phyloP scores from a whole-genome alignment of 2,888 invertebrate species.

The Cephus spinipes region DNA sequence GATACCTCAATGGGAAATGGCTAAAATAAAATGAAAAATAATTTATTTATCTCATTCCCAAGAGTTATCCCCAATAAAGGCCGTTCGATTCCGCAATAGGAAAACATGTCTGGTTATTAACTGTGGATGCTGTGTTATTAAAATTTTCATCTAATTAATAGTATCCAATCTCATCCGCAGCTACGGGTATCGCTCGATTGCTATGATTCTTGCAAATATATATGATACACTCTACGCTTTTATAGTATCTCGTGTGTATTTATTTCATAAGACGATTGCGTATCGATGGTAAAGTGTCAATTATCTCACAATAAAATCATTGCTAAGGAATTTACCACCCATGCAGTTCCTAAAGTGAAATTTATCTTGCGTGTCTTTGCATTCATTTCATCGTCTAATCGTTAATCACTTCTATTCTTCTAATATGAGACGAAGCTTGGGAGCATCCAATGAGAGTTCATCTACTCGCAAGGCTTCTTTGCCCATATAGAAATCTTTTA shows the following conservation, averaged over 20 bases:
- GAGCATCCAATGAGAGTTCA: conserved; percentile 7
- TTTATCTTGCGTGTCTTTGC: background rate
- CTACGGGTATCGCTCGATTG: background rate
- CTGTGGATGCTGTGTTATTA: background rate
- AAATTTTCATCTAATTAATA: background rate
- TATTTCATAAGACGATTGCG: background rate
- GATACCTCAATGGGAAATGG: background rate
- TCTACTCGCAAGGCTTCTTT: background rate
- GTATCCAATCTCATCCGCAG: background rate
- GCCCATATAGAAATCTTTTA: background rate
- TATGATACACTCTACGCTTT: background rate
- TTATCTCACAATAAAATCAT: background rate
- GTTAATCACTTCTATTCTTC: background rate
- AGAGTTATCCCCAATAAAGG: background rate
- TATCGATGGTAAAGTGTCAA: background rate
- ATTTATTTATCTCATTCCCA: background rate
- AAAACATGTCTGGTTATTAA: background rate
- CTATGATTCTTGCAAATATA: background rate
- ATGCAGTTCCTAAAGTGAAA: background rate
- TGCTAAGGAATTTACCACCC: background rate
- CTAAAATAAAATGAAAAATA: background rate
- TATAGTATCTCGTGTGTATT: background rate
- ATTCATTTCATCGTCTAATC: background rate
- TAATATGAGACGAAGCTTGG: background rate
- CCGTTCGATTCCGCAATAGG: background rate